Percentiles rank a stretch among this genome's conserved stretches.
phyloP scores from a whole-genome alignment of 2,888 invertebrate species.

The Blastobasis adustella region DNA sequence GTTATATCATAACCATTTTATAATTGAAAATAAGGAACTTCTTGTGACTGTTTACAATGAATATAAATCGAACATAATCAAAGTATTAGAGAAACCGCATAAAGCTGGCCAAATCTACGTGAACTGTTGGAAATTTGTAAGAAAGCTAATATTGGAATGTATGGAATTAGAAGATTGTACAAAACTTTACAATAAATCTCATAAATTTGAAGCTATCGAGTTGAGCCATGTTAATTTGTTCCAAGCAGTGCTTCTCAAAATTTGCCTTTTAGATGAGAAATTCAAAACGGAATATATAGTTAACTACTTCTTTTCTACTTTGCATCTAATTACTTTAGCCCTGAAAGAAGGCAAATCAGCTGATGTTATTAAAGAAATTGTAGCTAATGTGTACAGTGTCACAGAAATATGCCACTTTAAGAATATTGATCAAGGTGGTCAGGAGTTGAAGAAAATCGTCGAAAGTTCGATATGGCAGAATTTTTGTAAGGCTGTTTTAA shows the following conservation, averaged over 20 bases:
- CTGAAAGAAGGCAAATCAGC: conserved; percentile 55
- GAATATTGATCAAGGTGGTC: conserved; percentile 26
- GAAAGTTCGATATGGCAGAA: conserved; percentile 72
- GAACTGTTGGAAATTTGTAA: conserved; percentile 74
- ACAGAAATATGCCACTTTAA: conserved; percentile 37
- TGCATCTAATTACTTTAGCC: conserved; percentile 67
- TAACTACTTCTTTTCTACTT: conserved; percentile 70
- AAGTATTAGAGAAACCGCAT: conserved; percentile 80
- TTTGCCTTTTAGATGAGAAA: conserved; percentile 38
- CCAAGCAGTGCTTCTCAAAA: conserved; percentile 70
- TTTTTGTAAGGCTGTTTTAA: conserved; percentile 79
- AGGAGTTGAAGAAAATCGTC: conserved; percentile 50
- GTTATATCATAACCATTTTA: conserved; percentile 48
- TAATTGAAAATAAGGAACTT: conserved; percentile 56
- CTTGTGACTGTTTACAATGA: conserved; percentile 71
- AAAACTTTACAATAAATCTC: conserved; percentile 72
- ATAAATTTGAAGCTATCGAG: conserved; percentile 78
- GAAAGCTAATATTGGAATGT: conserved; percentile 74
- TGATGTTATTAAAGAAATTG: conserved; percentile 29
- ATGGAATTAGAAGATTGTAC: conserved; percentile 74
- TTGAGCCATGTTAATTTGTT: conserved; percentile 73
- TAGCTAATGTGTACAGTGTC: conserved; percentile 41
- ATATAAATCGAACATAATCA: conserved; percentile 77
- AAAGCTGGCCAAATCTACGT: conserved; percentile 80
- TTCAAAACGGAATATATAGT: conserved; percentile 54